Conservation (phyloP, 1,140 invertebrate species). For the Berghia stephanieae region DNA sequence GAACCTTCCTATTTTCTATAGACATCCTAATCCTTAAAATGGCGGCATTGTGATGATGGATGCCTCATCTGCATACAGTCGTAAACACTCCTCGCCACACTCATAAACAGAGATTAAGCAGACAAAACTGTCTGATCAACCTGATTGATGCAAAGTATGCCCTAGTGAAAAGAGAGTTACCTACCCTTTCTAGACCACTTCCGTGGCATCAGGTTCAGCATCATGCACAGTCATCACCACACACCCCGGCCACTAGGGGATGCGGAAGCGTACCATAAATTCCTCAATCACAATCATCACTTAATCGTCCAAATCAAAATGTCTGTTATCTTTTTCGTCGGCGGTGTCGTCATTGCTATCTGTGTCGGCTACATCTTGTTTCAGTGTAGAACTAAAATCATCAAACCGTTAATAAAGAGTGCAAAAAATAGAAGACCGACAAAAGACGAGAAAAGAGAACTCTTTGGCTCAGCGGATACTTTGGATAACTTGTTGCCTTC, state of each 20-base stretch:
- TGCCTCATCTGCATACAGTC: too few species aligned
- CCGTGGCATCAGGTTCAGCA: neutral
- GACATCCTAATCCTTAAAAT: too few species aligned
- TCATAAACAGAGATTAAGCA: neutral
- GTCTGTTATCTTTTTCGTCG: conserved; percentile 41
- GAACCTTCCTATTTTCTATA: too few species aligned
- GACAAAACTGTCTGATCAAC: neutral
- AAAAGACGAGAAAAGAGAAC: conserved; percentile 26
- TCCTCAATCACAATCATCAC: conserved; percentile 41
- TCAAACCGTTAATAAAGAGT: neutral
- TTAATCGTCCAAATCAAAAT: conserved; percentile 46
- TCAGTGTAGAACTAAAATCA: conserved; percentile 36
- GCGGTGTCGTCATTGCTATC: conserved; percentile 37
- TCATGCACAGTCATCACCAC: conserved; percentile 11
- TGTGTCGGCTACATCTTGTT: conserved; percentile 42
- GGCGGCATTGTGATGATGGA: too few species aligned
- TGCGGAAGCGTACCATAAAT: conserved; percentile 37
- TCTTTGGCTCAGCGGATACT: conserved; percentile 36
- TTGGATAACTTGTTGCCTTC: conserved; percentile 35
- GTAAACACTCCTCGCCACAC: too few species aligned
- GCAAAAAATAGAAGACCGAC: neutral
- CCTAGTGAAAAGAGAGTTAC: too few species aligned
- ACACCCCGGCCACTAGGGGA: conserved; percentile 15
- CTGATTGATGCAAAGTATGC: neutral
- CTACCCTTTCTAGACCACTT: too few species aligned